Evolutionary conservation across 2,113 vertebrate genomes (phyloP), one percentile per base, ranked within the genome.

Genomic region (Datnioides undecimradiatus): DNA sequence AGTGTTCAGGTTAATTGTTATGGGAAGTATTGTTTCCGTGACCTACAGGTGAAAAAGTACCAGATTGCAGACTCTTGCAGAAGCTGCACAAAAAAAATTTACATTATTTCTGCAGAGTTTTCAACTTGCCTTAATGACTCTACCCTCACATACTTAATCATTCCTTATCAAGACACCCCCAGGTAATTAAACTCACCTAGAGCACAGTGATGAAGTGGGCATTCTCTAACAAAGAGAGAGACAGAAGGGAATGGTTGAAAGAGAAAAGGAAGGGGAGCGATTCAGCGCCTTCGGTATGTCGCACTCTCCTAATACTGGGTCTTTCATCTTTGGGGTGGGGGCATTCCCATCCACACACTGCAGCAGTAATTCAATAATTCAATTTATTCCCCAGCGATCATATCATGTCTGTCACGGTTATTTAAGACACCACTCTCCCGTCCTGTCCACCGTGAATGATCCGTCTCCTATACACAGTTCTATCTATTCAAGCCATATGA

Each of bases 351-450:
- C 73, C 75, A 55, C 13, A 55, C 13, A 19, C 67, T 54, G 70
- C 85, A 69, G 84, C 73, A 67, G 74, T 63, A 68, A 88, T 87
- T 85, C 58, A 85, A 78, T 84, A 81, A 88, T 84, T 87, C 31
- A 72, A 69, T 90, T 80, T 64, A 82, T 77, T 88, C 71, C 70
- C 40, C 45, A 29, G 74, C 63, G 82, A 89, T 84, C 59, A 76
- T 72, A 86, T 85, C 80, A 41, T 51, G 59, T 79, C 79, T 65
- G 82, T 80, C 83, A 84, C 27, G 6, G 82, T 82, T 85, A 82
- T 84, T 90, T 74, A 76, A 89, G 62, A 88, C 67, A 27, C 45
- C 33, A 17, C 36, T 76, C 40, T 73, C 21, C 48, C 10, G 16
- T 67, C 58, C 59, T 29, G 68, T 70, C 62, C 1, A 0, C 63